phyloP scores from a whole-genome alignment of 2,113 vertebrate genomes.

The Proteles cristata region DNA sequence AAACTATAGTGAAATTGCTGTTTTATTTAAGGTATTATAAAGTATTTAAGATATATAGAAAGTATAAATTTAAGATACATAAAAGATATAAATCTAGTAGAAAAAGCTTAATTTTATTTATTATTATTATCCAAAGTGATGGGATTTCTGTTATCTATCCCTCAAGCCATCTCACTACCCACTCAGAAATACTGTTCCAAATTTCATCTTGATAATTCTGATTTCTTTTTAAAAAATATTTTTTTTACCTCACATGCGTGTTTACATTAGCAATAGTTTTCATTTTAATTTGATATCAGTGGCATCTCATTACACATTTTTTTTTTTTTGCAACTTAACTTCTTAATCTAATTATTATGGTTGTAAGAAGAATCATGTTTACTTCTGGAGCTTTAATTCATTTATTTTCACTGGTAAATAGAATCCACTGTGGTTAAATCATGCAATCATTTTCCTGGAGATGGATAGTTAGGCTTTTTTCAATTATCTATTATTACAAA shows the following conservation, averaged over 20 bases:
- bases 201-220: not conserved
- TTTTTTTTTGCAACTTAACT: not conserved
- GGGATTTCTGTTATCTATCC: not conserved
- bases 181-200: not conserved
- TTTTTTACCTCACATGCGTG: not conserved
- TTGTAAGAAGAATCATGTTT: not conserved
- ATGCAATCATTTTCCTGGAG: not conserved
- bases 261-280: not conserved
- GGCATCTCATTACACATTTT: not conserved
- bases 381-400: not conserved
- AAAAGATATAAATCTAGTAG: not conserved
- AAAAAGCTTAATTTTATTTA: not conserved
- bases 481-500: not conserved
- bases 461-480: not conserved
- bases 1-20: not conserved
- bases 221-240: not conserved
- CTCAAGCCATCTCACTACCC: not conserved
- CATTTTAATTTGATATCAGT: not conserved
- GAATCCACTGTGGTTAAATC: not conserved
- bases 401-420: not conserved
- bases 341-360: not conserved
- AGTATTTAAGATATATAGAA: not conserved
- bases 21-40: not conserved
- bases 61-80: not conserved
- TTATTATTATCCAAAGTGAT: not conserved